A percentile compares a stretch with the other conserved stretches of the same genome.
phyloP scores from a whole-genome alignment of 2,113 vertebrate genomes.

The Bufo gargarizans region DNA sequence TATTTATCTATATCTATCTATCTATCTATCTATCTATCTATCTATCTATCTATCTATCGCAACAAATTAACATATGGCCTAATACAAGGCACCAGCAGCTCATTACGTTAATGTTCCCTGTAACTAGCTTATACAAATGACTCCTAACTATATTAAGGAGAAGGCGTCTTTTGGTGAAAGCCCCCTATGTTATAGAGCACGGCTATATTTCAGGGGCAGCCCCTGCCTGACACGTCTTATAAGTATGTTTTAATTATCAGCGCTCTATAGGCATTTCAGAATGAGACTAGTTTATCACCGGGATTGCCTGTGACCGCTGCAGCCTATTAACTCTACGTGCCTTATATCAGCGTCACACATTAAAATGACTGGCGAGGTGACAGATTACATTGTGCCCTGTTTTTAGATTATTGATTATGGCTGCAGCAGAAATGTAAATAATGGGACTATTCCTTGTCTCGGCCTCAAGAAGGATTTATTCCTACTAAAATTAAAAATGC shows the following conservation, averaged over 20 bases:
- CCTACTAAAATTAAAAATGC: conserved; percentile 68
- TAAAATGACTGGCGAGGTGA: conserved; percentile 49
- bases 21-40: not conserved
- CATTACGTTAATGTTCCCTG: conserved; percentile 39
- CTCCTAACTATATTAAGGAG: conserved; percentile 39
- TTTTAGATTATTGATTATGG: conserved; percentile 55
- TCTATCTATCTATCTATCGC: not conserved
- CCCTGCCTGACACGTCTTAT: conserved; percentile 37
- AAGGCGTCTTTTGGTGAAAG: not conserved
- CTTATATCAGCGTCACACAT: conserved; percentile 30
- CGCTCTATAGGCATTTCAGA: conserved; percentile 41
- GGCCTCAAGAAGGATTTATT: conserved; percentile 62
- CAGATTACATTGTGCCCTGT: conserved; percentile 22
- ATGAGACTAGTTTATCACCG: conserved; percentile 55
- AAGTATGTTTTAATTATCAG: conserved; percentile 57
- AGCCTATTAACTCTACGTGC: conserved; percentile 42
- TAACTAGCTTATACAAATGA: conserved; percentile 49
- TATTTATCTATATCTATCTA: not conserved
- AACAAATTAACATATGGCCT: conserved; percentile 39
- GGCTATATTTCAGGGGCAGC: conserved; percentile 44
- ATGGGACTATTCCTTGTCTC: conserved; percentile 60
- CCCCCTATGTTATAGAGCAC: conserved; percentile 23
- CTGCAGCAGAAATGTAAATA: conserved; percentile 61
- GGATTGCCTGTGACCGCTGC: conserved; percentile 44
- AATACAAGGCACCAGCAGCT: conserved; percentile 28